Conservation (phyloP, 2,113 vertebrate genomes). For the Blennius ocellaris region DNA sequence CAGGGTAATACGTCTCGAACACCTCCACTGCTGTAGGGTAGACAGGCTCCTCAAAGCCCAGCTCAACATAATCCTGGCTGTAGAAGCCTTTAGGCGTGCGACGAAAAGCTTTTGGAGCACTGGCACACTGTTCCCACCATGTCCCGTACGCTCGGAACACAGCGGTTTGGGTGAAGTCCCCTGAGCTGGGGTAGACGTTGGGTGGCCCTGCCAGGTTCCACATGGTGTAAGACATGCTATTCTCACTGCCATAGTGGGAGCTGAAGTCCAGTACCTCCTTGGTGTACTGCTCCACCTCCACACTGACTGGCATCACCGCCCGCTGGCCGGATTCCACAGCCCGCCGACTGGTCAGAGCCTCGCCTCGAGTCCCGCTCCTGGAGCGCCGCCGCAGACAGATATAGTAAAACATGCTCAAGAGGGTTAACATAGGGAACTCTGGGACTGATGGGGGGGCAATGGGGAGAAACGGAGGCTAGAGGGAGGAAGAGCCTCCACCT, state of each 20-base stretch:
- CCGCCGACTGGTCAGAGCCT: conserved; percentile 92
- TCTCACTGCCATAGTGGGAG: conserved; percentile 98
- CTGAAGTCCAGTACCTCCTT: conserved; percentile 98
- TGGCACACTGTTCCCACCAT: conserved; percentile 95
- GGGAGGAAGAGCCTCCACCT: conserved; percentile 68
- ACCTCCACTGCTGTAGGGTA: conserved; percentile 96
- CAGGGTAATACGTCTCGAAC: conserved; percentile 97
- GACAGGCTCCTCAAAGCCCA: conserved; percentile 95
- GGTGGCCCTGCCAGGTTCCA: conserved; percentile 96
- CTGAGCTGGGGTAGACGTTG: conserved; percentile 96
- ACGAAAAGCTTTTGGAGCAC: conserved; percentile 86
- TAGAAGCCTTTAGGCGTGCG: conserved; percentile 89
- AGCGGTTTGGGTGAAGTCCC: conserved; percentile 98
- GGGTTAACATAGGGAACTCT: conserved; percentile 97
- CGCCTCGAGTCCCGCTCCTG: conserved; percentile 93
- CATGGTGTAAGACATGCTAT: conserved; percentile 99
- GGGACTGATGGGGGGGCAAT: conserved; percentile 65
- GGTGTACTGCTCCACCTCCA: conserved; percentile 94
- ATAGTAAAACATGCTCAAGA: conserved; percentile 99
- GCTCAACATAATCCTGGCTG: conserved; percentile 96
- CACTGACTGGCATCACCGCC: conserved; percentile 87
- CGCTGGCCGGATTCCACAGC: conserved; percentile 91
- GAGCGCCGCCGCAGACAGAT: conserved; percentile 98
- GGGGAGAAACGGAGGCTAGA: conserved; percentile 57
- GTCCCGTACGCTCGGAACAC: conserved; percentile 95